These are phyloP conservation scores for Gerosis bhagava DNA, from an alignment of 2,888 invertebrate species.

Conservation along the genomic window DNA sequence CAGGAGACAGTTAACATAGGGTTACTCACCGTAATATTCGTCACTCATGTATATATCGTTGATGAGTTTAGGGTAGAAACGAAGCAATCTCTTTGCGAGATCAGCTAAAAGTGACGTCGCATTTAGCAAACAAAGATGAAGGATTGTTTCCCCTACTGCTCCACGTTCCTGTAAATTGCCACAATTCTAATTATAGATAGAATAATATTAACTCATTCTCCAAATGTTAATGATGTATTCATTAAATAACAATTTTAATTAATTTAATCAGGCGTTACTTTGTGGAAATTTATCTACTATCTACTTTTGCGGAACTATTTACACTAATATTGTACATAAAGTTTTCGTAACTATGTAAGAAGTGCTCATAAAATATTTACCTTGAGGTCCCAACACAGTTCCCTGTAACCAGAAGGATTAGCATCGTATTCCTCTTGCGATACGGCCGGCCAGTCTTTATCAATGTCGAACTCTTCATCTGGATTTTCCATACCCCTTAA, in stretches of 20 bases:
- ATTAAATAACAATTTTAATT: too few species aligned
- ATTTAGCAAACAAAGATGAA: constrained; percentile 96
- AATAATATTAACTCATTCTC: too few species aligned
- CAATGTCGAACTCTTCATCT: constrained; percentile 92
- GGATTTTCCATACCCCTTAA: constrained; percentile 92
- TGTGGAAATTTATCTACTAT: too few species aligned
- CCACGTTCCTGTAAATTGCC: constrained; percentile 90
- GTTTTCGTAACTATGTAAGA: too few species aligned
- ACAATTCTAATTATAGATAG: too few species aligned
- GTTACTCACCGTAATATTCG: constrained; percentile 95
- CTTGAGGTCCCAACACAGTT: constrained; percentile 95
- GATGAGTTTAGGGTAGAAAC: constrained; percentile 97
- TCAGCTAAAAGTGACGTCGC: constrained; percentile 96
- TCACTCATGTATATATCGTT: constrained; percentile 98
- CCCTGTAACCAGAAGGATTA: constrained; percentile 89
- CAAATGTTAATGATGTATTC: too few species aligned
- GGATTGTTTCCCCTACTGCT: constrained; percentile 96
- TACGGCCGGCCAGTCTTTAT: constrained; percentile 88
- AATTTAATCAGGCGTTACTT: too few species aligned
- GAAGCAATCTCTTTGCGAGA: constrained; percentile 94
- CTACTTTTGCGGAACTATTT: too few species aligned
- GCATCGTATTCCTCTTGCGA: constrained; percentile 83
- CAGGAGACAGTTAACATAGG: too few species aligned
- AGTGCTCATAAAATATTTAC: too few species aligned
- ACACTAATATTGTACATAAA: too few species aligned